phyloP scores from a whole-genome alignment of 2,797 vertebrate species.

The Dryobates pubescens region DNA sequence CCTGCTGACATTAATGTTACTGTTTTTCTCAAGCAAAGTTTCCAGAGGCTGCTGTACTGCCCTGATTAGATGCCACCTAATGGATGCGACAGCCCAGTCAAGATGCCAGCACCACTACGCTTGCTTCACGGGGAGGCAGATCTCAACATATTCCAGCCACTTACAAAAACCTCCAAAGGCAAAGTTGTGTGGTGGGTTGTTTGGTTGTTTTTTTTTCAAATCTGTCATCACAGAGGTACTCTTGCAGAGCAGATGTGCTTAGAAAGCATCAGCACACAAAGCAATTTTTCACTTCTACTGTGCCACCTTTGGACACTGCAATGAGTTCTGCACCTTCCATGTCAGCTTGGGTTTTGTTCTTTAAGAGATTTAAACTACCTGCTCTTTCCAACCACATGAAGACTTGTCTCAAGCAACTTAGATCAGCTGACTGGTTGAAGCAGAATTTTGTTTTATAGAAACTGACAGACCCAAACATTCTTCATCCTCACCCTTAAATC shows the following conservation, averaged over 20 bases:
- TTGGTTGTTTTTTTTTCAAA: background rate
- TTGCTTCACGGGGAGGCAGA: background rate
- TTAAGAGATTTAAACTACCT: background rate
- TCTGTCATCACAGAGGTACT: slow-evolving; percentile 40
- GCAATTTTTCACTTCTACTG: background rate
- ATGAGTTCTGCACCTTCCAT: background rate
- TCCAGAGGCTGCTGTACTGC: background rate
- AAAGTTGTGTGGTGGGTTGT: background rate
- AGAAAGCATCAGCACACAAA: background rate
- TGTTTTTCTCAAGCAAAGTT: background rate
- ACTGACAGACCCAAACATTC: background rate
- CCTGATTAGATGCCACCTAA: background rate
- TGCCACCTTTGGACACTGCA: background rate
- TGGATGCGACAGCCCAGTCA: slow-evolving; percentile 25
- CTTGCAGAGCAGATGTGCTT: slow-evolving; percentile 38
- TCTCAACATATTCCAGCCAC: background rate
- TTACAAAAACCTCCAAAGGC: background rate
- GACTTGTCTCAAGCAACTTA: background rate
- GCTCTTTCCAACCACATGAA: background rate
- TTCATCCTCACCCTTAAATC: background rate
- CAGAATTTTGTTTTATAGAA: background rate
- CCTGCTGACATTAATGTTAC: background rate
- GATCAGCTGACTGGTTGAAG: background rate
- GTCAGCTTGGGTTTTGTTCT: background rate
- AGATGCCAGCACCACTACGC: background rate